phyloP scores from a whole-genome alignment of 1,140 invertebrate genomes.

The Euwallacea similis region DNA sequence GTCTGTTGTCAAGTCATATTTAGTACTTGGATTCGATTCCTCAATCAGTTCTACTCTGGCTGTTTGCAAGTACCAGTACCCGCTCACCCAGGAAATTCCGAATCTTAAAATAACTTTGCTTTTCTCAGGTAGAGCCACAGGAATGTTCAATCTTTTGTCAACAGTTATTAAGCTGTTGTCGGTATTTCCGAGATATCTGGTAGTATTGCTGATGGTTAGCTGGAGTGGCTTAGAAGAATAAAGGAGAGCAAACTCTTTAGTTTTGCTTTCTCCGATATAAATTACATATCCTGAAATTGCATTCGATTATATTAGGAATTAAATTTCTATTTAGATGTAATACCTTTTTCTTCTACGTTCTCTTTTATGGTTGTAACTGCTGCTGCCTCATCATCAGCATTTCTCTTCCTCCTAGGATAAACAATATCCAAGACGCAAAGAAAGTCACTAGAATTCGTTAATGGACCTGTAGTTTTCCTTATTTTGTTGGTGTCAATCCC shows the following conservation, averaged over 20 bases:
- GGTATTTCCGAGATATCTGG: constrained; percentile 39
- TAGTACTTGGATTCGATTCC: constrained; percentile 26
- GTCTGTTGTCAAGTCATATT: constrained; percentile 41
- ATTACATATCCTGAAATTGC: constrained; percentile 37
- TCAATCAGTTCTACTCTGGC: constrained; percentile 40
- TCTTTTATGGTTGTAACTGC: background rate
- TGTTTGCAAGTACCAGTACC: constrained; percentile 48
- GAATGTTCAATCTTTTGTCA: constrained; percentile 41
- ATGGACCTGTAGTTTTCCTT: constrained; percentile 20
- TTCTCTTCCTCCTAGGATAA: constrained; percentile 25
- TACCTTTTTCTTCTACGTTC: background rate
- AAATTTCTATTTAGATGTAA: background rate
- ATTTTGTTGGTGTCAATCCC: constrained; percentile 37
- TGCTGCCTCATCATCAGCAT: background rate
- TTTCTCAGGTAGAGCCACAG: constrained; percentile 37
- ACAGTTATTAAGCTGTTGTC: constrained; percentile 35
- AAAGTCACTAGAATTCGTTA: constrained; percentile 23
- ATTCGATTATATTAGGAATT: background rate
- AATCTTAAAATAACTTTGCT: constrained; percentile 49
- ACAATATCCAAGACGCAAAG: constrained; percentile 40
- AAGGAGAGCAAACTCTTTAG: constrained; percentile 41
- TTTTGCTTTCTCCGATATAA: constrained; percentile 40
- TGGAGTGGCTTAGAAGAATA: constrained; percentile 46
- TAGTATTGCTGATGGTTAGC: constrained; percentile 38
- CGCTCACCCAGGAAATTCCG: constrained; percentile 42